phyloP scores from a whole-genome alignment of 2,113 vertebrate genomes.

The Odobenus rosmarus region DNA sequence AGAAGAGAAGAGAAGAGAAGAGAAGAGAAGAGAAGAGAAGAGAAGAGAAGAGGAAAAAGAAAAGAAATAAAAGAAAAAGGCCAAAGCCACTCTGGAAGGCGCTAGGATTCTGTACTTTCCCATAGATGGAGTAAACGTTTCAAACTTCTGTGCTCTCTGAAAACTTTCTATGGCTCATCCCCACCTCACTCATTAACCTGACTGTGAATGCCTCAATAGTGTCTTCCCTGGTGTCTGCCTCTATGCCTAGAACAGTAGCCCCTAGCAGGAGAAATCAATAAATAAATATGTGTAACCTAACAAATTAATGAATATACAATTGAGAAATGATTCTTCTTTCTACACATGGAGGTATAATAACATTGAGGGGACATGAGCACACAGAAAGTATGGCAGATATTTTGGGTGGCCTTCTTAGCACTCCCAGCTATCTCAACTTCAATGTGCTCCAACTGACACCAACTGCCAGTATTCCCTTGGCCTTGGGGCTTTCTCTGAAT shows the following conservation, averaged over 20 bases:
- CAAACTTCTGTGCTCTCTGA: background rate
- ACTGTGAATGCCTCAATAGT: background rate
- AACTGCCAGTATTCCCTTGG: background rate
- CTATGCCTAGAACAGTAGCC: background rate
- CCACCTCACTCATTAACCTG: background rate
- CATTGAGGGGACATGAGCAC: background rate
- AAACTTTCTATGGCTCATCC: background rate
- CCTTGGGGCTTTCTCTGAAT: background rate
- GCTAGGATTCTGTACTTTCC: background rate
- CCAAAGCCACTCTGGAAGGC: background rate
- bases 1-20: background rate
- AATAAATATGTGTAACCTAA: background rate
- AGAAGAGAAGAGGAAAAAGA: background rate
- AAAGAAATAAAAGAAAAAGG: background rate
- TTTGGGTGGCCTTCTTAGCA: background rate
- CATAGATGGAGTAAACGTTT: background rate
- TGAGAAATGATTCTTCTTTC: slow-evolving; percentile 1
- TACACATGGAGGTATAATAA: background rate
- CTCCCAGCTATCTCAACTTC: background rate
- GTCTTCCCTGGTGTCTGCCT: background rate
- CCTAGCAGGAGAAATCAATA: background rate
- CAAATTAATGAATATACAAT: background rate
- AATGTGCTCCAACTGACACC: background rate
- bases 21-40: accelerated
- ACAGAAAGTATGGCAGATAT: background rate